Percentiles rank a stretch among this genome's conserved stretches.
These are phyloP conservation scores for Odontothrips loti DNA, from an alignment of 2,888 invertebrate species.

Conservation along the genomic window DNA sequence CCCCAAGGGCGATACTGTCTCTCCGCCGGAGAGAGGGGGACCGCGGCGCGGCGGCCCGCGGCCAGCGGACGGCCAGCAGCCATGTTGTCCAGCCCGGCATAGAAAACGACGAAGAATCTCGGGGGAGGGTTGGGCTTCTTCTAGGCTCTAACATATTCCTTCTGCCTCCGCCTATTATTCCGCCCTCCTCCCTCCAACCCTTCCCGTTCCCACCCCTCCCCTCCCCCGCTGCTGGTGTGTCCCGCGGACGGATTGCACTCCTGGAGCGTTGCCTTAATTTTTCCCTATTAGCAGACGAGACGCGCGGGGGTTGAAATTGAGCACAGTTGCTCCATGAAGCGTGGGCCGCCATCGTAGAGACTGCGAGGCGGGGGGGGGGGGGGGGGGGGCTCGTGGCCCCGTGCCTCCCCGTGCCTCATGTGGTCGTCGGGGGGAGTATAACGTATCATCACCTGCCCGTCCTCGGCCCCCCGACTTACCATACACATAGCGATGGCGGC, in stretches of 20 bases:
- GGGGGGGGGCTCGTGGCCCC: background rate
- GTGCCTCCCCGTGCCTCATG: too few species aligned
- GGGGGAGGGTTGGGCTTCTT: background rate
- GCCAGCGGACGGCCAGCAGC: background rate
- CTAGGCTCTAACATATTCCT: background rate
- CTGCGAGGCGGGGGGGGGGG: background rate
- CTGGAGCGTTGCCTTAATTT: background rate
- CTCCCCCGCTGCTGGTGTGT: too few species aligned
- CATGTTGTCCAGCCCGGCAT: background rate
- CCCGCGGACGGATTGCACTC: background rate
- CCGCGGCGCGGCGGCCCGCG: background rate
- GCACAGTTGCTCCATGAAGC: background rate
- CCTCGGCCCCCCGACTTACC: conserved; percentile 35
- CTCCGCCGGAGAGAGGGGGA: too few species aligned
- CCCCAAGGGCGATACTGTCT: conserved; percentile 13
- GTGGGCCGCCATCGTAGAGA: background rate
- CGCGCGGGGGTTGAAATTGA: background rate
- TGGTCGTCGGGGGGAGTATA: too few species aligned
- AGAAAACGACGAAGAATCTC: conserved; percentile 18
- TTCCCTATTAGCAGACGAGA: background rate
- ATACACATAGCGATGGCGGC: conserved; percentile 43
- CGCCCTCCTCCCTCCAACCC: background rate
- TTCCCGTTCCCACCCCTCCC: background rate
- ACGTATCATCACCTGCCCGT: background rate
- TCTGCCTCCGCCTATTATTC: background rate